Evolutionary conservation across 2,888 invertebrate genomes (phyloP).

Genomic region (Eupithecia abbreviata): DNA sequence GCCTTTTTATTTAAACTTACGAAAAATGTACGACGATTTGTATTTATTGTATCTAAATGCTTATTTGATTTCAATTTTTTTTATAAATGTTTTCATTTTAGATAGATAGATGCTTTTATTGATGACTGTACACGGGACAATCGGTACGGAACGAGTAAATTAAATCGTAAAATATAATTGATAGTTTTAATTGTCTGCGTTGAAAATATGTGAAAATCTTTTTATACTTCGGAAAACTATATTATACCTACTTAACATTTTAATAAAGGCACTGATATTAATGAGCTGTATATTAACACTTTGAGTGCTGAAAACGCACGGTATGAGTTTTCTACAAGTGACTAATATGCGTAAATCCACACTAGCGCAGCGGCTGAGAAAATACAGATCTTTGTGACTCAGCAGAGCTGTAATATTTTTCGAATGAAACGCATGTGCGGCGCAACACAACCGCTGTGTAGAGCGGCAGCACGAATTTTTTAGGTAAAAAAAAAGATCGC

Average conservation of each 20-base stretch:
- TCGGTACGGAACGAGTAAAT: constrained; percentile 57
- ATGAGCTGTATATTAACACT: background rate
- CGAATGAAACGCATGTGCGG: too few relatives aligned
- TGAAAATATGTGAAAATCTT: constrained; percentile 11
- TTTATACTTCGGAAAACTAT: background rate
- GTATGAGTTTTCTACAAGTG: too few relatives aligned
- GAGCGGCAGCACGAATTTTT: too few relatives aligned
- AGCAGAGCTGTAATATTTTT: too few relatives aligned
- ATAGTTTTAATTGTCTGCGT: constrained; percentile 21
- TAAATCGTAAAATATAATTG: constrained; percentile 38
- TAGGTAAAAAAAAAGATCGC: too few relatives aligned
- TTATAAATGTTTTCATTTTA: background rate
- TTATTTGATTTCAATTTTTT: too few relatives aligned
- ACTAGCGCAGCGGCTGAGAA: too few relatives aligned
- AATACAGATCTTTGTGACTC: too few relatives aligned
- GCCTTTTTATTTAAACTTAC: background rate
- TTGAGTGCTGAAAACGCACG: too few relatives aligned
- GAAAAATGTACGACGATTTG: background rate
- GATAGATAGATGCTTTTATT: background rate
- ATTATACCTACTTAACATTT: background rate
- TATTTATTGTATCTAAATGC: background rate
- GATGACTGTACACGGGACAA: constrained; percentile 38
- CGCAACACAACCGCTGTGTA: too few relatives aligned
- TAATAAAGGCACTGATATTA: background rate
- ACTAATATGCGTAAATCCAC: too few relatives aligned